Base-by-base conservation (phyloP, 64 coral and sea anemone genomes). In the Stichodactyla mertensii region DNA sequence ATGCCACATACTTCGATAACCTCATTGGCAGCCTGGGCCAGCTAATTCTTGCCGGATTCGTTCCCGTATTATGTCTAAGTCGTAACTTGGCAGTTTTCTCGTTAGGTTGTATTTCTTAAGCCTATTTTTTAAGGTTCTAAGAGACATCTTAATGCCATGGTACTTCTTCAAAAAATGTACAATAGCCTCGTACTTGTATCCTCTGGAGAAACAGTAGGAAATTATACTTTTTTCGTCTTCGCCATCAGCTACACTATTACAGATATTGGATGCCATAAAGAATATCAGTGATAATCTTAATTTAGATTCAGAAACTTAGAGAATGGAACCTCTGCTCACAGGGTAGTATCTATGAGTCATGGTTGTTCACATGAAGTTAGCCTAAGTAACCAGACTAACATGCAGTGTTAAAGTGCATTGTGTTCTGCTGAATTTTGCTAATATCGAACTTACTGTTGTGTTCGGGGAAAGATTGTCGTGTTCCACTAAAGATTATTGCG, bases 1-100 rank as follows among this genome's bases (percentile, higher is more conserved):
- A 82, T 94, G 92, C 92, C 88, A 94, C 92, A 94, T 94, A 36
- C 88, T 90, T 51, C 92, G 71, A 90, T 90, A 94, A 74, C 92
- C 92, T 28, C 92, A 62, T 56, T 66, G 52, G n/a, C 64, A 77
- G 56, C 92, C 84, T 86, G 92, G 88, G 31, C 92, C 92, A 62
- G 36, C 83, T 20, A 94, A 71, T n/a, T 93, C 86, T 54, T 82
- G 79, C 52, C 79, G 64, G 12, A 93, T 86, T 59, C 64, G 74
- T 57, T 93, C 87, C 22, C 92, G 92, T 26, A 93, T 78, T 87
- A 83, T 19, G 62, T 90, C 61, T 61, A 90, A 55, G 53, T 93
- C 92, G 16, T 86, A 89, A 10, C 19, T 54, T 31, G 87, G 69
- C 87, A 89, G 19, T 89, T 26, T 86, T 89, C 92, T 88, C 64